Evolutionary conservation across 1,140 invertebrate genomes (phyloP).

Genomic region (Drosophila sp.): DNA sequence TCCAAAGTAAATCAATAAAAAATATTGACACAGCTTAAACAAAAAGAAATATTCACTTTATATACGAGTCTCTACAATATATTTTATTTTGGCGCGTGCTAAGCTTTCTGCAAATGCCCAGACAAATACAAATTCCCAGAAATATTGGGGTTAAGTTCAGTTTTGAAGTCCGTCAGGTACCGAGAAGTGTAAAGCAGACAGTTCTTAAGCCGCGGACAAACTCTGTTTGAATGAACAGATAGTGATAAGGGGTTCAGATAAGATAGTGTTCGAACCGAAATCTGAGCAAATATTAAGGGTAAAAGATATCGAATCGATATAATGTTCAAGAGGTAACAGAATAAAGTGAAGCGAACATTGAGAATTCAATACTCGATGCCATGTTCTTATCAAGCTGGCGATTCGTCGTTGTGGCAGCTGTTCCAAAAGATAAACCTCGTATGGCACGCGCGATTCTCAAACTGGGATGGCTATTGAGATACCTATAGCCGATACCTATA

Average conservation of each 20-base stretch:
- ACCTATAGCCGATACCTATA: slow-evolving; percentile 5
- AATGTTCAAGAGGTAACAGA: slow-evolving; percentile 50
- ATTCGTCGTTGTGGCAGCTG: slow-evolving; percentile 52
- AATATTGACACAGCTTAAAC: slow-evolving; percentile 59
- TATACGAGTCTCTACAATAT: neutral
- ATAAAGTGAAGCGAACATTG: slow-evolving; percentile 10
- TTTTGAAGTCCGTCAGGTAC: slow-evolving; percentile 57
- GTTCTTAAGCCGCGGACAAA: slow-evolving; percentile 12
- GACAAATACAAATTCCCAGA: slow-evolving; percentile 67
- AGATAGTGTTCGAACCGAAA: slow-evolving; percentile 60
- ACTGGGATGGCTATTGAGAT: neutral
- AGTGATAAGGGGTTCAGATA: slow-evolving; percentile 34
- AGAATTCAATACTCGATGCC: slow-evolving; percentile 4
- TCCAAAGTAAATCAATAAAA: neutral
- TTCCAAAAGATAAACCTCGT: slow-evolving; percentile 39
- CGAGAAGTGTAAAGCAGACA: slow-evolving; percentile 18
- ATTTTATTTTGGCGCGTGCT: slow-evolving; percentile 67
- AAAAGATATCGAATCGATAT: slow-evolving; percentile 47
- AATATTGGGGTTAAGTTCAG: slow-evolving; percentile 77
- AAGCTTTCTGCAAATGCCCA: slow-evolving; percentile 64
- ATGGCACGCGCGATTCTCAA: slow-evolving; percentile 42
- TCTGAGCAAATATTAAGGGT: slow-evolving; percentile 62
- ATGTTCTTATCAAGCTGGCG: slow-evolving; percentile 40
- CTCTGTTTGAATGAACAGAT: slow-evolving; percentile 9
- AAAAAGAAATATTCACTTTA: slow-evolving; percentile 29